Percentiles rank a stretch among this genome's conserved stretches.
Evolutionary conservation across 1,140 invertebrate genomes (phyloP).

Genomic region (Mercenaria mercenaria): DNA sequence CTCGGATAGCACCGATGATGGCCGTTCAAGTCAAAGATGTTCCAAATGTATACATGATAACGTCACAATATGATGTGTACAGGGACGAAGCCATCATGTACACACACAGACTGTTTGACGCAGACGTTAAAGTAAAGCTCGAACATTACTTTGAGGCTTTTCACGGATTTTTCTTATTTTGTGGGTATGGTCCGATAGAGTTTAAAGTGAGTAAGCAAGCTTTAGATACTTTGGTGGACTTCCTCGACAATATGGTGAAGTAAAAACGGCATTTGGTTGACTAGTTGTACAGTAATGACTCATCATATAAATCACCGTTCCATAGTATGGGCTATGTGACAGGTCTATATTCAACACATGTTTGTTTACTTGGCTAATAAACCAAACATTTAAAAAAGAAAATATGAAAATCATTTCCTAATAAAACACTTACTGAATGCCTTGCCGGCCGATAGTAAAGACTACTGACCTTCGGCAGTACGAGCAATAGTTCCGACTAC

Average conservation of each 20-base stretch:
- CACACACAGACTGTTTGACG: conserved; percentile 73
- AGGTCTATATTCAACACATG: no score
- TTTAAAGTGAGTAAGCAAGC: conserved; percentile 72
- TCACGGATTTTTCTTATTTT: conserved; percentile 82
- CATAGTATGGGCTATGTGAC: no score
- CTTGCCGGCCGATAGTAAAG: no score
- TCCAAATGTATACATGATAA: conserved; percentile 79
- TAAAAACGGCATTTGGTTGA: no score
- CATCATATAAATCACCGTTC: no score
- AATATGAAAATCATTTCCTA: no score
- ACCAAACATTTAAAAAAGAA: no score
- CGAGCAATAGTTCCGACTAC: no score
- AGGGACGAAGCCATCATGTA: conserved; percentile 83
- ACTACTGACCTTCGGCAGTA: no score
- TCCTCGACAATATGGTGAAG: conserved; percentile 12
- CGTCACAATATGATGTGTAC: conserved; percentile 82
- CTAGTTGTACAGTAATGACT: no score
- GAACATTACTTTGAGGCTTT: conserved; percentile 79
- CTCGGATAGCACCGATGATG: conserved; percentile 77
- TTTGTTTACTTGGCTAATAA: no score
- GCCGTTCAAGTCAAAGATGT: conserved; percentile 61
- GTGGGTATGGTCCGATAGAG: conserved; percentile 74
- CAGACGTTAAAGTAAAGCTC: conserved; percentile 74
- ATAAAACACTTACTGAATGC: no score
- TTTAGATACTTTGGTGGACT: conserved; percentile 74